These are phyloP conservation scores for Forbesichthys agassizii DNA, from an alignment of 2,113 vertebrate genomes.

Conservation along the genomic window DNA sequence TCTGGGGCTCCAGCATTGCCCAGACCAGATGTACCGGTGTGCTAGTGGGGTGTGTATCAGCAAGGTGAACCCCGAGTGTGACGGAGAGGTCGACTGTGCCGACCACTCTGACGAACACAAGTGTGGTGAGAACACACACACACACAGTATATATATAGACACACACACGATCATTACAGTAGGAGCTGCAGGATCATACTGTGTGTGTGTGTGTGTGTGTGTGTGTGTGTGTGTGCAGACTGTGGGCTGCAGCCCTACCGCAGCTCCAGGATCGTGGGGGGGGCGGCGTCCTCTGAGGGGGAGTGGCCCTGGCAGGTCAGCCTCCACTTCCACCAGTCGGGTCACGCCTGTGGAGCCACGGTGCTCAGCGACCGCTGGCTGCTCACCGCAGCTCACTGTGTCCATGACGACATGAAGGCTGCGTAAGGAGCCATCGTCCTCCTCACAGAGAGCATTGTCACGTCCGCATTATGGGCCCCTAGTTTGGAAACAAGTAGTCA, in stretches of 20 bases:
- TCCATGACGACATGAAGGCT: slow-evolving; percentile 36
- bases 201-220: slow-evolving; percentile 1
- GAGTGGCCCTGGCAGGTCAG: slow-evolving; percentile 81
- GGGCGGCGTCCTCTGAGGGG: slow-evolving; percentile 49
- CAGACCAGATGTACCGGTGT: slow-evolving; percentile 82
- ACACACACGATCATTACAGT: background rate
- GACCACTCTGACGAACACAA: slow-evolving; percentile 86
- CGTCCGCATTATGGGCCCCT: no score
- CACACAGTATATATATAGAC: background rate
- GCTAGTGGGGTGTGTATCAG: slow-evolving; percentile 76
- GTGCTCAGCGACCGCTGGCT: slow-evolving; percentile 69
- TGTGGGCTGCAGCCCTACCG: slow-evolving; percentile 62
- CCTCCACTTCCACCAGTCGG: slow-evolving; percentile 52
- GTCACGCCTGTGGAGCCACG: slow-evolving; percentile 70
- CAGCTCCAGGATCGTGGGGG: slow-evolving; percentile 70
- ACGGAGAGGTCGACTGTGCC: slow-evolving; percentile 80
- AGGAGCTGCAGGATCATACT: background rate
- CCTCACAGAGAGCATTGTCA: no score
- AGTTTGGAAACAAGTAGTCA: no score
- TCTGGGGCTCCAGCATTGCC: slow-evolving; percentile 69
- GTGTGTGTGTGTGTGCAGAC: slow-evolving; percentile 41
- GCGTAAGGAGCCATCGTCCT: slow-evolving; percentile 34
- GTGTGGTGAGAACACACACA: slow-evolving; percentile 77
- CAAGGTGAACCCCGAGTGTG: slow-evolving; percentile 89
- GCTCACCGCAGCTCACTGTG: slow-evolving; percentile 75